Evolutionary conservation across 2,797 vertebrate species (phyloP), one percentile per base, ranked within the genome.

Genomic region (Nyctibius grandis): DNA sequence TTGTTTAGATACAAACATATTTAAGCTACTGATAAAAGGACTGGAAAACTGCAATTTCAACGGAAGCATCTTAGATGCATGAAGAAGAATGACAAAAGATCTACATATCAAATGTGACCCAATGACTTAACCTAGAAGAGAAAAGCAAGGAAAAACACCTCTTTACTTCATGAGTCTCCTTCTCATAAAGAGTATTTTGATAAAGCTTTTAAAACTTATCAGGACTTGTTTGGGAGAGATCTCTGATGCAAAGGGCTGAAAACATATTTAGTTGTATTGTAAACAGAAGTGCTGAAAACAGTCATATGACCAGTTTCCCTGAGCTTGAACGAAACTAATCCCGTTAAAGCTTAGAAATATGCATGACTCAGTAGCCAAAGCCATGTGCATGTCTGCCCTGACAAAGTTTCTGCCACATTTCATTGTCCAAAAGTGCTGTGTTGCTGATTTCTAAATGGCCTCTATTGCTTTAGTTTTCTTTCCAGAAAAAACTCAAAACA

Each of bases 271-370:
- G 63, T 73, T 72, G 25, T 65, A 78, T 22, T 67, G 72, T 54
- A 97, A 95, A 95, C 0, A 88, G 12, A 93, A 95, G 29, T 21
- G 53, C 73, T 93, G 76, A 86, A 93, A 96, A 75, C 21, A 23
- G 45, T 84, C 79, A 60, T 31, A 81, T 23, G 90, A 86, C 45
- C 69, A 25, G 44, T 40, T 85, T 94, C 57, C 33, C 93, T 26
- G 26, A 91, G 69, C 79, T 31, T 77, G 60, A 91, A 96, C 86
- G 33, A 75, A 86, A 85, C 45, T 95, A 96, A 97, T 97, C 89
- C 94, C 68, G 23, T 38, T 88, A 93, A 95, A 94, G 91, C 79
- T 88, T 45, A 78, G 50, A 93, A 95, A 95, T 88, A 95, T 91
- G 88, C 93, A 85, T 92, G 94, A 97, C 85, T 95, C 94, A 93